These are phyloP conservation scores for Parascotia fuliginaria DNA, from an alignment of 2,888 invertebrate species.

Conservation along the genomic window DNA sequence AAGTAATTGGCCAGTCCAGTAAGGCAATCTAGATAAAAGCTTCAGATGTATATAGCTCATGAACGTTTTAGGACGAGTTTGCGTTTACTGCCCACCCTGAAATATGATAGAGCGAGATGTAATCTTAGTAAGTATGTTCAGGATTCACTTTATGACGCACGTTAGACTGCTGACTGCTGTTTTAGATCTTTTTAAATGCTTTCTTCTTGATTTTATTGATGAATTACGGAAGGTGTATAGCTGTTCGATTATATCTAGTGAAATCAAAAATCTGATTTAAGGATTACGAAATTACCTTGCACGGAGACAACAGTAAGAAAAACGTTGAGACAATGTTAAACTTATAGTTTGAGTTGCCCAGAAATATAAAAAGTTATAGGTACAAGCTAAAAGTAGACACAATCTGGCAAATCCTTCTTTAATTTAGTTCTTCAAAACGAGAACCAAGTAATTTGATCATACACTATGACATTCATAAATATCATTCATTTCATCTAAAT, in stretches of 20 bases:
- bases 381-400: too few species aligned
- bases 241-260: not conserved
- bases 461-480: too few species aligned
- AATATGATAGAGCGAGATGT: conserved; percentile 43
- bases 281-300: too few species aligned
- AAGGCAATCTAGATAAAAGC: conserved; percentile 71
- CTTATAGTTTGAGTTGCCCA: too few species aligned
- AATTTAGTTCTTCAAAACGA: too few species aligned
- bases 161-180: not conserved
- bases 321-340: too few species aligned
- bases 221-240: not conserved
- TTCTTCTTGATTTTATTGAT: not conserved
- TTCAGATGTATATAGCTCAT: conserved; percentile 43
- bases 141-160: conserved; percentile 35
- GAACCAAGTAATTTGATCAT: too few species aligned
- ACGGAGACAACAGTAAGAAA: too few species aligned
- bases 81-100: conserved; percentile 41
- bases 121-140: conserved; percentile 43
- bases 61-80: conserved; percentile 40
- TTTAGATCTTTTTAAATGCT: conserved; percentile 1
- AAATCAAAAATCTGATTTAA: too few species aligned
- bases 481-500: too few species aligned
- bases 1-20: conserved; percentile 60
- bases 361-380: too few species aligned
- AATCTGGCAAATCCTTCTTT: too few species aligned